These are phyloP conservation scores for Pelodytes ibericus DNA, from an alignment of 2,797 vertebrate species.

Conservation along the genomic window DNA sequence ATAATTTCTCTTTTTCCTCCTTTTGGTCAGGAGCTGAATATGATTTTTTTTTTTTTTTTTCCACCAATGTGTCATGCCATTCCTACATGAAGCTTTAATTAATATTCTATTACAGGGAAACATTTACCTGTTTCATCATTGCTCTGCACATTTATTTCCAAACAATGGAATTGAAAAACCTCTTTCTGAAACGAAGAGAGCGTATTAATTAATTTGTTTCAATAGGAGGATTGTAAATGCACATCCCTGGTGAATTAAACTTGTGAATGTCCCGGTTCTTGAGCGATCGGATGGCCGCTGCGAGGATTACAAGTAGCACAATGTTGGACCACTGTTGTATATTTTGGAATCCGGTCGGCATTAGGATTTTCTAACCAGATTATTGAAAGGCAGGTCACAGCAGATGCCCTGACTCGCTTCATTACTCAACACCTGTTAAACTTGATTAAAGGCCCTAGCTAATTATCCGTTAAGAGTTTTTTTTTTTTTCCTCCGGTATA, in stretches of 20 bases:
- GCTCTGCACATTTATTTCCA: constrained; percentile 21
- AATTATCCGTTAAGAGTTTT: constrained; percentile 72
- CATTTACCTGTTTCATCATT: constrained; percentile 22
- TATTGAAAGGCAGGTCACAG: constrained; percentile 65
- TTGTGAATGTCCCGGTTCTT: constrained; percentile 60
- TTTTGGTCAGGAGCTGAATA: too few relatives aligned
- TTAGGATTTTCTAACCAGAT: constrained; percentile 64
- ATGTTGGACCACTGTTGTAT: constrained; percentile 52
- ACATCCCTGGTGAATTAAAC: constrained; percentile 51
- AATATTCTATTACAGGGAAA: constrained; percentile 45
- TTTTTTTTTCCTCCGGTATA: constrained; percentile 66
- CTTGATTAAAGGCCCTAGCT: constrained; percentile 71
- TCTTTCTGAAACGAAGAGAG: constrained; percentile 37
- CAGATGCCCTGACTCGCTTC: constrained; percentile 73
- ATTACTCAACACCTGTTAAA: constrained; percentile 78
- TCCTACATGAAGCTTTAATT: neutral
- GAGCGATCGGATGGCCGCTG: constrained; percentile 52
- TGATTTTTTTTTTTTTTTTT: too few relatives aligned
- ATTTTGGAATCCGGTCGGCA: constrained; percentile 57
- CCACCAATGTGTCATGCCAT: too few relatives aligned
- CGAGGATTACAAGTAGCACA: constrained; percentile 50
- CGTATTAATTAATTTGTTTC: constrained; percentile 53
- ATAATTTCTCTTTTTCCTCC: too few relatives aligned
- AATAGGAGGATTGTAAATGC: constrained; percentile 42
- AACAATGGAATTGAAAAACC: constrained; percentile 38